Conservation (phyloP, 2,888 invertebrate genomes). For the Ametastegia equiseti region DNA sequence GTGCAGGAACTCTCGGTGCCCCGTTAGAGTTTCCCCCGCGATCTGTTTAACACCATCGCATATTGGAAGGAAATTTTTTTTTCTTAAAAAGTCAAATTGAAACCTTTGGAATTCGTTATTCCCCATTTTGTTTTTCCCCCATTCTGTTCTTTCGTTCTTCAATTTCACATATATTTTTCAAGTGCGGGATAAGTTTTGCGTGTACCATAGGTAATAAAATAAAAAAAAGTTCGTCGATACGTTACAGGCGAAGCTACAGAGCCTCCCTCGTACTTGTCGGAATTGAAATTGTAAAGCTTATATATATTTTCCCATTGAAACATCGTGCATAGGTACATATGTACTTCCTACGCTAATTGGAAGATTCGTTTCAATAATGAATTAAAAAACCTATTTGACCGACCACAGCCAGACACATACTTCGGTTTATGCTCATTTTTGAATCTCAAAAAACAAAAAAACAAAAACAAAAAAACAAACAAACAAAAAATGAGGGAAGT, state of each 20-base stretch:
- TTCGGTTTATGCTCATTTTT: not conserved
- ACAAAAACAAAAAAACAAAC: no score
- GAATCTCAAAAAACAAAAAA: not conserved
- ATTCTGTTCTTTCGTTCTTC: conserved; percentile 2
- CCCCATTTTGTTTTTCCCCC: conserved; percentile 1
- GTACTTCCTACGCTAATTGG: conserved; percentile 16
- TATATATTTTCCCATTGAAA: not conserved
- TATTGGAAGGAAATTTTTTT: not conserved
- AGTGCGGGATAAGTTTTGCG: conserved; percentile 21
- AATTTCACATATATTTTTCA: not conserved
- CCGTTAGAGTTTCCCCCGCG: not conserved
- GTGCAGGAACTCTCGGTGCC: not conserved
- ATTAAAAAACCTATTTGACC: not conserved
- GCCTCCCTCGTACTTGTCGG: not conserved
- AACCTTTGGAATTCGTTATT: not conserved
- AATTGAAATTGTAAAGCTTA: not conserved
- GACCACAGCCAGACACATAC: not conserved
- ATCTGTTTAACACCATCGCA: not conserved
- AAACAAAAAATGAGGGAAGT: no score
- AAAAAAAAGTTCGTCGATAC: not conserved
- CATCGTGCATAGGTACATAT: not conserved
- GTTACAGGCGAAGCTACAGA: not conserved
- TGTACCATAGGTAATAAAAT: not conserved
- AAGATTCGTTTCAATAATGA: not conserved
- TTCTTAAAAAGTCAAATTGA: not conserved